Base-by-base conservation (phyloP, 2,888 invertebrate genomes). In the Pandemis heparana region DNA sequence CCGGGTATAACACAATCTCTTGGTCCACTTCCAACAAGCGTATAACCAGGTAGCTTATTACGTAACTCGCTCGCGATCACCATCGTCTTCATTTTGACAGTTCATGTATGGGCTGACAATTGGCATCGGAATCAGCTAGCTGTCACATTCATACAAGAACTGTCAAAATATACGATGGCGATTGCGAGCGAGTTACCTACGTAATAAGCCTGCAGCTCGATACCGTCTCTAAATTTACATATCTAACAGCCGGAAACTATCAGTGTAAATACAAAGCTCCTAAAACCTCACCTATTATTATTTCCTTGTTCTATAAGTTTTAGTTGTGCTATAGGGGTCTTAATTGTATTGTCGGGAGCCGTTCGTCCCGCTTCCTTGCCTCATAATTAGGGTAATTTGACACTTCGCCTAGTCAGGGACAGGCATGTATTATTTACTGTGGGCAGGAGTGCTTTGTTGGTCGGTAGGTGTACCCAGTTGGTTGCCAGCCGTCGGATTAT, bases 351-450 rank as follows among this genome's bases (percentile, higher is more conserved):
- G 74, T 70, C 48, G 56, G 72, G 62, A 51, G 59, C 59, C 62
- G 67, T 56, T 59, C 73, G 74, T 74, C 60, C 68, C 73, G 73
- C 73, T 73, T 69, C 73, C 73, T 68, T 73, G 68, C 73, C 41
- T 56, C 73, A 56, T 74, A 74, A 74, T 74, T 74, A 74, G 74
- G 69, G 74, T 74, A 74, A 74, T 65, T 74, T 48, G 74, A 74
- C 74, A 74, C 74, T 73, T 72, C 14, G 63, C 63, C 72, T 69
- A 69, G 74, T 80, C 78, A 80, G 23, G 23, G 23, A 32, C 81
- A 77, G 83, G 79, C 81, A 79, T 83, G 82, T 86, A 87, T 88
- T 85, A 88, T 85, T 88, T 79, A 79, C 81, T 80, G 84, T 48
- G 61, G 51, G 16, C 38, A 70, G 61, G 16, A 61, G 38, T 46